Conservation (phyloP, 2,888 invertebrate genomes). For the Thymelicus acteon region DNA sequence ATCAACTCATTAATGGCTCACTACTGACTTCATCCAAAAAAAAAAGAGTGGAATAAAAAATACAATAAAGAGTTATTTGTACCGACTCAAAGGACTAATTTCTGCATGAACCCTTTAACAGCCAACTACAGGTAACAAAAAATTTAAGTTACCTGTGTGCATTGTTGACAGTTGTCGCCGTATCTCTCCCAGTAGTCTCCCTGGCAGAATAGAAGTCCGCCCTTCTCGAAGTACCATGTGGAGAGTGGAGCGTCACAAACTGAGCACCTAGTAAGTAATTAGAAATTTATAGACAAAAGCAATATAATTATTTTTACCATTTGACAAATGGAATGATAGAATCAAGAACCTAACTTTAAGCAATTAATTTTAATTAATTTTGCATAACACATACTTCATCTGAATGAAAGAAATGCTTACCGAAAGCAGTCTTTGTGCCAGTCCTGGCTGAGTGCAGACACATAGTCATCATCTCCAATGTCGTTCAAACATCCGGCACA, state of each 20-base stretch:
- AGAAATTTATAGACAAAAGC: not conserved
- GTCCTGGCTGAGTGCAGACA: conserved; percentile 92
- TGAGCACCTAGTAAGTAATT: conserved; percentile 88
- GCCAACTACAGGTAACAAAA: not conserved
- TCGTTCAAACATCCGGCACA: conserved; percentile 92
- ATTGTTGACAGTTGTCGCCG: conserved; percentile 95
- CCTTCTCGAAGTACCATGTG: conserved; percentile 97
- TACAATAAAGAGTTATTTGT: too few relatives aligned
- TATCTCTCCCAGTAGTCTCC: conserved; percentile 95
- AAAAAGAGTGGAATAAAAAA: too few relatives aligned
- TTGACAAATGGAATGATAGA: too few relatives aligned
- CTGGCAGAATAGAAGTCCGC: conserved; percentile 94
- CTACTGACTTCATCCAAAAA: too few relatives aligned
- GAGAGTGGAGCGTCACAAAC: conserved; percentile 94
- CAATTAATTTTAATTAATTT: too few relatives aligned
- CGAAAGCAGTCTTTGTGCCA: conserved; percentile 96
- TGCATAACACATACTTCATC: not conserved
- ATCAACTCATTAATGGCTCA: too few relatives aligned
- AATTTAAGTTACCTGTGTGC: conserved; percentile 87
- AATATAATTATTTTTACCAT: too few relatives aligned
- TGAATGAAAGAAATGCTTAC: conserved; percentile 67
- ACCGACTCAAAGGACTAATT: too few relatives aligned
- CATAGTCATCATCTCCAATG: conserved; percentile 90
- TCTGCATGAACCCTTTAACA: too few relatives aligned
- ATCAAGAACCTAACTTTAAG: too few relatives aligned